Percentiles rank a stretch among this genome's conserved stretches.
Evolutionary conservation across 2,888 invertebrate species (phyloP).

Genomic region (Furcula furcula): DNA sequence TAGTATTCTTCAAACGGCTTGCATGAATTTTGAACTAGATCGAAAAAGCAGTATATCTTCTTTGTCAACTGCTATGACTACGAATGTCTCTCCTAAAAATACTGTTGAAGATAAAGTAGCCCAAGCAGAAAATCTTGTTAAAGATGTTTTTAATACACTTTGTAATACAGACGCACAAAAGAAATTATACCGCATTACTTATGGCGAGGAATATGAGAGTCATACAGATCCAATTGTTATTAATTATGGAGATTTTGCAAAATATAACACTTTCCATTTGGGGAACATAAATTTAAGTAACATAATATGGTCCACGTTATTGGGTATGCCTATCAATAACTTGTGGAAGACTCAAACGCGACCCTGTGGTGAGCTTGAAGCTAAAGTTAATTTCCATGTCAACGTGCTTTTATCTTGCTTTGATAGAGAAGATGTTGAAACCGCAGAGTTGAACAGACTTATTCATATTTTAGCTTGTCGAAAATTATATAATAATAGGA

Average conservation of each 20-base stretch:
- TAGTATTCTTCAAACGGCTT: conserved; percentile 52
- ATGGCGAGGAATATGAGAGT: conserved; percentile 63
- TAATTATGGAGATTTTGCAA: conserved; percentile 58
- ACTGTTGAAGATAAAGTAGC: conserved; percentile 34
- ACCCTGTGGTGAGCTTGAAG: conserved; percentile 47
- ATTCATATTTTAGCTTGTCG: conserved; percentile 64
- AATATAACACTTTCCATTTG: conserved; percentile 61
- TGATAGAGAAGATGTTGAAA: conserved; percentile 62
- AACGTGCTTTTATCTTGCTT: conserved; percentile 66
- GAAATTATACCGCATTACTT: conserved; percentile 58
- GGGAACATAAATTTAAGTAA: conserved; percentile 60
- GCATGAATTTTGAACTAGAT: conserved; percentile 27
- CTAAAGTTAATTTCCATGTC: conserved; percentile 66
- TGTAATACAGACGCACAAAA: conserved; percentile 48
- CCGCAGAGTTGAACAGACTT: conserved; percentile 56
- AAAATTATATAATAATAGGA: conserved; percentile 66
- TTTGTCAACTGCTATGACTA: conserved; percentile 34
- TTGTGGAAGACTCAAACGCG: conserved; percentile 49
- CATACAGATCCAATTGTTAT: conserved; percentile 60
- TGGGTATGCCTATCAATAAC: conserved; percentile 58
- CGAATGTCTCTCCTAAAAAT: conserved; percentile 25
- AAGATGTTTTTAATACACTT: conserved; percentile 52
- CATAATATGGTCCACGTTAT: conserved; percentile 49
- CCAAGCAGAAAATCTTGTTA: conserved; percentile 51
- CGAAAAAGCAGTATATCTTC: conserved; percentile 39